Percentiles rank a stretch among this genome's conserved stretches.
These are phyloP conservation scores for Glossosoma conforme DNA, from an alignment of 1,140 invertebrate genomes.

Conservation along the genomic window DNA sequence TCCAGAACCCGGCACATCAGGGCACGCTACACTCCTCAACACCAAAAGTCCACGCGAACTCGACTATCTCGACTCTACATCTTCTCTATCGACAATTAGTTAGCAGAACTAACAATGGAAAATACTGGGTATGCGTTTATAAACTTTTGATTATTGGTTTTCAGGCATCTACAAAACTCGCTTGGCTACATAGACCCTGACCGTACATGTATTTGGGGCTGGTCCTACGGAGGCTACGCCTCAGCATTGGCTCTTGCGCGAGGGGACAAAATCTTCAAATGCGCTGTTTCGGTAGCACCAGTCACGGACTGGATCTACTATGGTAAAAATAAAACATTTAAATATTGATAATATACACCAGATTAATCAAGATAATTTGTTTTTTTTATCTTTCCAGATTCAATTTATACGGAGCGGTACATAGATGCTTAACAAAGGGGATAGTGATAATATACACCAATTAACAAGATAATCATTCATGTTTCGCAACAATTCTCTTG, in stretches of 20 bases:
- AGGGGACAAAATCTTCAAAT: constrained; percentile 77
- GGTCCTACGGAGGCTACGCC: constrained; percentile 93
- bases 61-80: too few relatives aligned
- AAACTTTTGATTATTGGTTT: constrained; percentile 2
- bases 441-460: too few relatives aligned
- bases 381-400: constrained; percentile 61
- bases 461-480: too few relatives aligned
- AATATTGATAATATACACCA: neutral
- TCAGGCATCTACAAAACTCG: constrained; percentile 56
- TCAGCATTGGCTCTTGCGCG: constrained; percentile 74
- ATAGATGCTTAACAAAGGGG: constrained; percentile 90
- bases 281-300: constrained; percentile 90
- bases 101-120: too few relatives aligned
- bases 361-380: constrained; percentile 4
- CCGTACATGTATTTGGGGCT: constrained; percentile 81
- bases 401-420: constrained; percentile 94
- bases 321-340: constrained; percentile 48
- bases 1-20: too few relatives aligned
- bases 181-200: constrained; percentile 67
- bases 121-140: too few relatives aligned
- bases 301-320: constrained; percentile 85
- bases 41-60: too few relatives aligned
- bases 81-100: too few relatives aligned
- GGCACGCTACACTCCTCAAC: too few relatives aligned
- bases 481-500: too few relatives aligned